A percentile compares a stretch with the other conserved stretches of the same genome.
Conservation (phyloP, 2,797 vertebrate species). For the Menidia menidia region DNA sequence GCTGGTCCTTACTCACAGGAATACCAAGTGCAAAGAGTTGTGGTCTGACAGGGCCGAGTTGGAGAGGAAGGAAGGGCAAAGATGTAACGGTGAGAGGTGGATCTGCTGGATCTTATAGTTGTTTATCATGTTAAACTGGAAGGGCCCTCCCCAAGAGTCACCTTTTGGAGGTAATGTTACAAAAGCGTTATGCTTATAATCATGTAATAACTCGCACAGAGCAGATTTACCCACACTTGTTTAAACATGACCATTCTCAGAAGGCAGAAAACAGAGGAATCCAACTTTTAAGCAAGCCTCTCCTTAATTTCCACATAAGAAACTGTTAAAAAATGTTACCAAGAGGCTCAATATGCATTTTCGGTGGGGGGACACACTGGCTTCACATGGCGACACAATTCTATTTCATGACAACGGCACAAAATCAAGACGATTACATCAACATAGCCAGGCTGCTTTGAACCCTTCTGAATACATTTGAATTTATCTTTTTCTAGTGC, state of each 20-base stretch:
- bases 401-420: conserved; percentile 17
- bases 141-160: conserved; percentile 15
- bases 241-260: not conserved
- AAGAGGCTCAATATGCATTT: too few species aligned
- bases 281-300: conserved; percentile 2
- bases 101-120: conserved; percentile 20
- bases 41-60: conserved; percentile 19
- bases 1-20: conserved; percentile 43
- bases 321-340: not conserved
- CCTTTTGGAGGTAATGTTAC: conserved; percentile 12
- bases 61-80: conserved; percentile 42
- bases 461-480: conserved; percentile 54
- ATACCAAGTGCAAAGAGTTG: conserved; percentile 46
- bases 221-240: not conserved
- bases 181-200: conserved; percentile 3
- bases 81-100: conserved; percentile 9
- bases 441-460: conserved; percentile 22
- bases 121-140: conserved; percentile 10
- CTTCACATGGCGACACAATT: not conserved
- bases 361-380: not conserved
- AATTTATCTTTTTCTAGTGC: conserved; percentile 40
- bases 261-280: not conserved
- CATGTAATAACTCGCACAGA: not conserved
- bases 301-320: not conserved
- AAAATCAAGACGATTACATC: conserved; percentile 8